Conservation (phyloP, 1,140 invertebrate genomes). For the Luehdorfia chinensis region DNA sequence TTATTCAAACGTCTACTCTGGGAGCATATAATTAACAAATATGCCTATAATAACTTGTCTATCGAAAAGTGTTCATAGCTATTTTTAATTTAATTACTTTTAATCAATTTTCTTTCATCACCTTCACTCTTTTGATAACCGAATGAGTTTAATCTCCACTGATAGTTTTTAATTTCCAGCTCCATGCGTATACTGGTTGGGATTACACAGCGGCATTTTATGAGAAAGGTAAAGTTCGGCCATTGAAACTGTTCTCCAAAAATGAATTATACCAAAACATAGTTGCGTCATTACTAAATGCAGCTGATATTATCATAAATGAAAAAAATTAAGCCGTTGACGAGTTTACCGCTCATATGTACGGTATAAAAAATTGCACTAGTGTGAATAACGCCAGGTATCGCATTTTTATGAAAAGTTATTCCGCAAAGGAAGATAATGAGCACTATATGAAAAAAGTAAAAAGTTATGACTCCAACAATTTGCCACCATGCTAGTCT, state of each 20-base stretch:
- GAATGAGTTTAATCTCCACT: no score
- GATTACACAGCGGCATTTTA: slow-evolving; percentile 50
- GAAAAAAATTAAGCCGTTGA: slow-evolving; percentile 28
- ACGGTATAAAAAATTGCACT: slow-evolving; percentile 33
- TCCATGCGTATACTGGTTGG: slow-evolving; percentile 39
- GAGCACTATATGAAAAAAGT: slow-evolving; percentile 30
- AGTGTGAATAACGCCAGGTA: slow-evolving; percentile 34
- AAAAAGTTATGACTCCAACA: slow-evolving; percentile 34
- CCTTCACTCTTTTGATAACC: no score
- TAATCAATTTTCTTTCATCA: no score
- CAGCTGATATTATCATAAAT: slow-evolving; percentile 31
- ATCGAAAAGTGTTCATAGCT: no score
- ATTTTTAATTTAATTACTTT: no score
- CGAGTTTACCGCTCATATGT: slow-evolving; percentile 34
- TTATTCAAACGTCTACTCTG: no score
- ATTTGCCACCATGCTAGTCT: slow-evolving; percentile 35
- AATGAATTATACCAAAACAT: slow-evolving; percentile 40
- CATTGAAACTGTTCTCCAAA: slow-evolving; percentile 40
- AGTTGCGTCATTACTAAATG: slow-evolving; percentile 45
- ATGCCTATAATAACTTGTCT: no score
- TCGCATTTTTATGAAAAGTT: slow-evolving; percentile 32
- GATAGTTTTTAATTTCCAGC: no score
- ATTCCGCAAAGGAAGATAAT: slow-evolving; percentile 29
- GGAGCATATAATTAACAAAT: no score
- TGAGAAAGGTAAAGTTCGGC: slow-evolving; percentile 47